These are phyloP conservation scores for Caligus rogercresseyi DNA, from an alignment of 1,140 invertebrate genomes.

Conservation along the genomic window DNA sequence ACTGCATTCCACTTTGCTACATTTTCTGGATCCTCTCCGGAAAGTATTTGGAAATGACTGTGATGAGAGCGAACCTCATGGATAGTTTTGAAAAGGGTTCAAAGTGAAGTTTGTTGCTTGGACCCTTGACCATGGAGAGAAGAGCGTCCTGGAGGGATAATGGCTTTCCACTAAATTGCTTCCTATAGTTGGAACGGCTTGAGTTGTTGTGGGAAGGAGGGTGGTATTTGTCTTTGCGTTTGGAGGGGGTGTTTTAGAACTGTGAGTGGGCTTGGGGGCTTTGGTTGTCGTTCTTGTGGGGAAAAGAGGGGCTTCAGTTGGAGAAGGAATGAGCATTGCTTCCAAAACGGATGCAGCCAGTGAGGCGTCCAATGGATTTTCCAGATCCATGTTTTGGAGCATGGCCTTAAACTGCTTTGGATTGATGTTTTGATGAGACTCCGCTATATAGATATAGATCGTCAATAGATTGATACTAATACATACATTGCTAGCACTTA, in stretches of 20 bases:
- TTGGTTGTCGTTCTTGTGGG: conserved; percentile 13
- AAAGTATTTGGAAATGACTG: neutral
- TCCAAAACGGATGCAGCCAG: conserved; percentile 8
- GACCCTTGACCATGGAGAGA: neutral
- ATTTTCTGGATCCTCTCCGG: neutral
- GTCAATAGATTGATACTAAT: too few species aligned
- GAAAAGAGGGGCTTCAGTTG: conserved; percentile 6
- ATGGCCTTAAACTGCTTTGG: conserved; percentile 11
- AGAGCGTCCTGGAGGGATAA: neutral
- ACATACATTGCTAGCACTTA: too few species aligned
- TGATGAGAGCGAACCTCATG: conserved; percentile 6
- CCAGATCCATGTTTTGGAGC: conserved; percentile 3
- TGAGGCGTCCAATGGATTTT: neutral
- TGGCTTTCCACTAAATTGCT: neutral
- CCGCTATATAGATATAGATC: too few species aligned
- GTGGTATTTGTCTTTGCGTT: neutral
- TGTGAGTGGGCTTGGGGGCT: neutral
- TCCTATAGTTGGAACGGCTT: neutral
- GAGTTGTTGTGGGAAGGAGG: neutral
- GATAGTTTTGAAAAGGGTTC: neutral
- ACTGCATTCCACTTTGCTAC: conserved; percentile 11
- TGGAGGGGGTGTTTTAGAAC: neutral
- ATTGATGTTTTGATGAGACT: conserved; percentile 8
- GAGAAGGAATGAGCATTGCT: conserved; percentile 14
- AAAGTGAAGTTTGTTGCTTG: neutral